Evolutionary conservation across 2,113 vertebrate species (phyloP).

Genomic region (Monopterus albus): DNA sequence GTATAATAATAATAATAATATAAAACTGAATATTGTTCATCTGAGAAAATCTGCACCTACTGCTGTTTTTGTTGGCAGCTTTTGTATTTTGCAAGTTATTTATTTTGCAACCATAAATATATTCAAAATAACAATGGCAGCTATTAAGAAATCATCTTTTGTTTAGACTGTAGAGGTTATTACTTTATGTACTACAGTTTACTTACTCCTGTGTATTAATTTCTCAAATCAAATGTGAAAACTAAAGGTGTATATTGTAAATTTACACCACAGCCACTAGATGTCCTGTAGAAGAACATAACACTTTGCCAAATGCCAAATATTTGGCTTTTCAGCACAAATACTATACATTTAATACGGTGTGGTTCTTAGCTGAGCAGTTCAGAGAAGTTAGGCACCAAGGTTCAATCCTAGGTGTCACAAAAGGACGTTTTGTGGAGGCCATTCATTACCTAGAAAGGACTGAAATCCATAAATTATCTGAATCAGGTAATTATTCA

Average conservation of each 20-base stretch:
- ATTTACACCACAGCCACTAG: too few species aligned
- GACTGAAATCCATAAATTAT: constrained; percentile 39
- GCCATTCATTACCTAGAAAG: constrained; percentile 28
- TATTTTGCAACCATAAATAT: neutral
- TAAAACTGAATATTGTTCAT: neutral
- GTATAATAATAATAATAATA: too few species aligned
- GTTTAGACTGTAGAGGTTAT: too few species aligned
- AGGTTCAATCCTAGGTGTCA: neutral
- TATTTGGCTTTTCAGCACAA: neutral
- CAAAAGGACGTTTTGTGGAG: constrained; percentile 8
- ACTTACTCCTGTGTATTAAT: neutral
- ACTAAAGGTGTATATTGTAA: neutral
- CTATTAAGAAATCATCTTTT: neutral
- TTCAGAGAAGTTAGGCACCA: neutral
- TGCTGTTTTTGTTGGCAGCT: neutral
- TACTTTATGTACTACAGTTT: neutral
- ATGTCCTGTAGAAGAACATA: neutral
- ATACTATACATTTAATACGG: neutral
- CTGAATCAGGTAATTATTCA: constrained; percentile 49
- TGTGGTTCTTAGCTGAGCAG: neutral
- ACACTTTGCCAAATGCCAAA: neutral
- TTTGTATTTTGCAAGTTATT: neutral
- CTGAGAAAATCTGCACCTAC: neutral
- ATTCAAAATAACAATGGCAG: neutral
- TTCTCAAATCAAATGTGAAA: neutral